phyloP scores from a whole-genome alignment of 2,888 invertebrate species.

The Drosophila quinaria region DNA sequence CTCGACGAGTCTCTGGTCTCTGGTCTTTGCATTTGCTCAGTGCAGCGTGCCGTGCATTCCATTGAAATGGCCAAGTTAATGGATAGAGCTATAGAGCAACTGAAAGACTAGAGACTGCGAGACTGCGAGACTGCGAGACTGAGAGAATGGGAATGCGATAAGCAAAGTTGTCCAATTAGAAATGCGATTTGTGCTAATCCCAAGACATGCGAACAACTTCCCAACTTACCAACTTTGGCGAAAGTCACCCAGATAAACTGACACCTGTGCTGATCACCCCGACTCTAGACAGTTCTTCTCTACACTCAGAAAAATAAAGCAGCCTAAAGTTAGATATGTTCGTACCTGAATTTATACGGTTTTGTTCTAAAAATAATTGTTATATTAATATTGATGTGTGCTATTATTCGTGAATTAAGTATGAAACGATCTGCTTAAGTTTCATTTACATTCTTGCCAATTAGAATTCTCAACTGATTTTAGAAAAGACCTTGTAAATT shows the following conservation, averaged over 20 bases:
- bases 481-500: too few species aligned
- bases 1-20: slow-evolving; percentile 53
- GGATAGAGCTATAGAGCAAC: slow-evolving; percentile 61
- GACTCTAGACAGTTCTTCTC: not conserved
- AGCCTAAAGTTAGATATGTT: too few species aligned
- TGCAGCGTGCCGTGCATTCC: slow-evolving; percentile 80
- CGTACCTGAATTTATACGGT: too few species aligned
- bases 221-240: slow-evolving; percentile 36
- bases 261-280: slow-evolving; percentile 8
- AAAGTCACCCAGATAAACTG: slow-evolving; percentile 46
- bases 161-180: slow-evolving; percentile 76
- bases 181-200: slow-evolving; percentile 68
- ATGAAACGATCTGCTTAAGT: too few species aligned
- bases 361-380: too few species aligned
- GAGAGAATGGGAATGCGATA: slow-evolving; percentile 48
- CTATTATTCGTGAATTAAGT: too few species aligned
- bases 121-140: slow-evolving; percentile 24
- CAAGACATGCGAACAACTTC: slow-evolving; percentile 58
- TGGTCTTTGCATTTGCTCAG: slow-evolving; percentile 56
- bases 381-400: too few species aligned
- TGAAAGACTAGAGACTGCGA: slow-evolving; percentile 26
- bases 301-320: too few species aligned
- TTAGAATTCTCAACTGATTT: too few species aligned
- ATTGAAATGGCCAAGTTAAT: slow-evolving; percentile 68
- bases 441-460: too few species aligned